A percentile compares a stretch with the other conserved stretches of the same genome.
phyloP scores from a whole-genome alignment of 35 echinoderm and acorn worm genomes.

The Apostichopus californicus region DNA sequence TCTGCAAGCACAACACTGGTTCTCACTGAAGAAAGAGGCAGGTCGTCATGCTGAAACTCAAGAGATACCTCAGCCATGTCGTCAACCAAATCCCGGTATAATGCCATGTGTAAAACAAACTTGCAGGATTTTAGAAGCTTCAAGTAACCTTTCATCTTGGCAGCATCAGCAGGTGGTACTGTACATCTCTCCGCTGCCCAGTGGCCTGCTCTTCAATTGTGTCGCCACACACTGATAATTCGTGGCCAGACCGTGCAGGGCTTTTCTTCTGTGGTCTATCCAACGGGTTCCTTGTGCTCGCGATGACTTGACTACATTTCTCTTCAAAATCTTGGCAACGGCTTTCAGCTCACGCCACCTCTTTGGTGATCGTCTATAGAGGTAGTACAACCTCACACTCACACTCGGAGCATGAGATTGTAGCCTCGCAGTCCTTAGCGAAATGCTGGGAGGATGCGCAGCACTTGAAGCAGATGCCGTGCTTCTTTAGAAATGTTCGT shows the following conservation, averaged over 20 bases:
- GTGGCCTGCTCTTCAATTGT: conserved; percentile 60
- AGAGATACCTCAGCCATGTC: conserved; percentile 52
- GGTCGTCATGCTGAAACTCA: conserved; percentile 34
- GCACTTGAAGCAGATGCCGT: neutral
- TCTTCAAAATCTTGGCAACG: conserved; percentile 49
- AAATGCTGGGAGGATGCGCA: neutral
- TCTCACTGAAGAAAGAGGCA: conserved; percentile 2
- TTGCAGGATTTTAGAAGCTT: conserved; percentile 46
- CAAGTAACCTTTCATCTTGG: conserved; percentile 63
- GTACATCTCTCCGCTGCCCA: conserved; percentile 35
- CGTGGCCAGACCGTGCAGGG: conserved; percentile 32
- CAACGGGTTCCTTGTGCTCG: conserved; percentile 68
- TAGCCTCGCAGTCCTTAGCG: neutral
- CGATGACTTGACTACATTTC: conserved; percentile 55
- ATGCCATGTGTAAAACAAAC: conserved; percentile 33
- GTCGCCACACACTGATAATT: conserved; percentile 21
- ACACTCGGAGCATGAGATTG: conserved; percentile 29
- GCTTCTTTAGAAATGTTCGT: neutral
- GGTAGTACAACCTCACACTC: conserved; percentile 64
- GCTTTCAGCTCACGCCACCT: conserved; percentile 68
- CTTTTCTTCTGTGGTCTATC: conserved; percentile 71
- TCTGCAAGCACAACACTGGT: too few species aligned
- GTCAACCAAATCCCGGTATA: conserved; percentile 48
- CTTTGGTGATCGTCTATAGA: conserved; percentile 70
- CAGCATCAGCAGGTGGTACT: conserved; percentile 53